phyloP scores from a whole-genome alignment of 2,113 vertebrate genomes.

The Pristiophorus japonicus region DNA sequence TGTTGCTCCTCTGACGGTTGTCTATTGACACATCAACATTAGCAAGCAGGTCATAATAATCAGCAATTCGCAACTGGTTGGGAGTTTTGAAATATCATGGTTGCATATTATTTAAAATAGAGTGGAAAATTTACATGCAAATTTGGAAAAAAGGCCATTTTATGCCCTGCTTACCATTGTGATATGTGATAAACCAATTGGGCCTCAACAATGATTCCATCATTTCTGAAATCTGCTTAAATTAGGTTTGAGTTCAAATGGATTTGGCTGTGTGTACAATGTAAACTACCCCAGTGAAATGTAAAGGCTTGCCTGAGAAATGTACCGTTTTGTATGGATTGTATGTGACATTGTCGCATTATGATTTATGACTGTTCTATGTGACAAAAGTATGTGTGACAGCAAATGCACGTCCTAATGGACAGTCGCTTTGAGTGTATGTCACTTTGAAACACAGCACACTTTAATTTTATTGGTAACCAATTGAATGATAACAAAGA shows the following conservation, averaged over 20 bases:
- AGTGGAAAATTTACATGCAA: not conserved
- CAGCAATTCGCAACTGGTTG: not conserved
- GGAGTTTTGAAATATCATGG: not conserved
- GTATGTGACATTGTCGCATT: not conserved
- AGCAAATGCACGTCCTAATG: not conserved
- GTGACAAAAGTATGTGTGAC: not conserved
- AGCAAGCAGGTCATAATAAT: no score
- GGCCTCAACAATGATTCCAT: not conserved
- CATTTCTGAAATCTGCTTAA: not conserved
- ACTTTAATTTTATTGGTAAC: constrained; percentile 11
- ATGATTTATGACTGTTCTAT: not conserved
- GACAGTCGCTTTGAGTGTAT: not conserved
- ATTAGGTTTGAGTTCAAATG: not conserved
- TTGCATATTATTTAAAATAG: not conserved
- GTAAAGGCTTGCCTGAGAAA: constrained; percentile 17
- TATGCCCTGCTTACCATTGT: not conserved
- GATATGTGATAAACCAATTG: not conserved
- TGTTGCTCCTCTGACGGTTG: not conserved
- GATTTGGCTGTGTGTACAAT: not conserved
- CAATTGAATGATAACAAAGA: not conserved
- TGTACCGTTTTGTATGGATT: not conserved
- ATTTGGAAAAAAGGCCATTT: not conserved
- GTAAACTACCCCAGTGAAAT: not conserved
- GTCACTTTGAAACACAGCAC: not conserved
- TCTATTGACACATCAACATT: not conserved